Conservation (phyloP, 2,113 vertebrate genomes). For the Cyprinodon tularosa region DNA sequence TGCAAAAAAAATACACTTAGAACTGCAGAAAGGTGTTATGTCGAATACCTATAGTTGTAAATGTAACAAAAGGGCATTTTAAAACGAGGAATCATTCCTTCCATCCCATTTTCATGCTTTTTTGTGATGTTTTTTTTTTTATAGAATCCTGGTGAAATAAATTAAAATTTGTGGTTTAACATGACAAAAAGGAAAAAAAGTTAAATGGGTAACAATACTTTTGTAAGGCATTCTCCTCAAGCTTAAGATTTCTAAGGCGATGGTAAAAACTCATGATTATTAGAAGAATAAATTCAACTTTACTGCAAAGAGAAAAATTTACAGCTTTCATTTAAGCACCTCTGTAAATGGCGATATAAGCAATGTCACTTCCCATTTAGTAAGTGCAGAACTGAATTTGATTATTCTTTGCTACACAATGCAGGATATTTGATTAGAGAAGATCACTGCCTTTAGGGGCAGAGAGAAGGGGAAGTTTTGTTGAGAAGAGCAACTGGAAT, state of each 20-base stretch:
- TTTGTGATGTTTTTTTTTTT: neutral
- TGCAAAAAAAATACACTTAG: no score
- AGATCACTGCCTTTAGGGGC: neutral
- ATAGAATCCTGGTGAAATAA: neutral
- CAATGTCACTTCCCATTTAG: constrained; percentile 9
- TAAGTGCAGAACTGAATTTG: constrained; percentile 9
- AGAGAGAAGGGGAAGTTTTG: constrained; percentile 4
- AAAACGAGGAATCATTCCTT: neutral
- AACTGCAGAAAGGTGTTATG: no score
- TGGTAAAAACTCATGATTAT: constrained; percentile 30
- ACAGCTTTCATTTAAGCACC: constrained; percentile 48
- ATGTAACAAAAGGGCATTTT: neutral
- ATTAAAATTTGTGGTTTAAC: neutral
- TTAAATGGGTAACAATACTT: neutral
- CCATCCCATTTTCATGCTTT: neutral
- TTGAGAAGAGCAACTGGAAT: constrained; percentile 9
- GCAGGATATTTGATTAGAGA: constrained; percentile 16
- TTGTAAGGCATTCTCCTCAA: neutral
- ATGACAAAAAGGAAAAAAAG: neutral
- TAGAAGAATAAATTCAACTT: constrained; percentile 46
- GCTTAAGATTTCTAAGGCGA: constrained; percentile 12
- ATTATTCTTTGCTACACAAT: constrained; percentile 12
- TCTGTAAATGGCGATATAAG: constrained; percentile 19
- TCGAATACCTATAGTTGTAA: no score
- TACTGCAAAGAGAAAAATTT: constrained; percentile 27